Base-by-base conservation (phyloP, 2,113 vertebrate genomes). In the Myotis davidii region DNA sequence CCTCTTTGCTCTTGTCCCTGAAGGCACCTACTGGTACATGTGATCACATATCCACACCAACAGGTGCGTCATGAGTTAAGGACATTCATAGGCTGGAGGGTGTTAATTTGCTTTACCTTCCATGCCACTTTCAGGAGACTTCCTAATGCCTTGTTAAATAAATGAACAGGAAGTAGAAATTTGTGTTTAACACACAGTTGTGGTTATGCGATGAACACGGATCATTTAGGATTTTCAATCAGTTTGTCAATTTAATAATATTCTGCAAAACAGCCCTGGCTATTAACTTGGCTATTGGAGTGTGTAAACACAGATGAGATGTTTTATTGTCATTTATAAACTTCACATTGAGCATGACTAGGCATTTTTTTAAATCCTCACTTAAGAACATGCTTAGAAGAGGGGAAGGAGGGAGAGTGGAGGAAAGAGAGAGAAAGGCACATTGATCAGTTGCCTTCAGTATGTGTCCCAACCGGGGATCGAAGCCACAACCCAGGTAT, bases 191-290 rank as follows among this genome's bases (percentile, higher is more conserved):
- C 81, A 77, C 25, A 83, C 10, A 84, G 50, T 92, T 91, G 20
- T 94, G 65, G 45, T 82, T 90, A 81, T 70, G 25, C 89, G 45
- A 73, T 92, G 25, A 85, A 48, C 94, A 20, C 64, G 61, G 91
- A 74, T n/a, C 92, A 65, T 88, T 94, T 96, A 74, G 34, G 25
- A 91, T 96, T 86, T 96, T 95, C 67, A 85, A 96, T 91, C 85
- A 96, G 92, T 97, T 97, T 95, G 97, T 98, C 98, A 98, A 85
- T 96, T 96, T 95, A 97, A 92, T 97, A 93, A 91, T 97, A 97
- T 97, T 97, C 88, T 97, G 78, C 86, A 61, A 94, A 98, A 97
- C 88, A 95, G 76, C 93, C 90, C 87, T 97, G 94, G 94, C 96
- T 96, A 77, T 98, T 97, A 98, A 94, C 95, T 98, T 95, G 97